Evolutionary conservation across 2,888 invertebrate species (phyloP).

Genomic region (Cheilosia pagana): DNA sequence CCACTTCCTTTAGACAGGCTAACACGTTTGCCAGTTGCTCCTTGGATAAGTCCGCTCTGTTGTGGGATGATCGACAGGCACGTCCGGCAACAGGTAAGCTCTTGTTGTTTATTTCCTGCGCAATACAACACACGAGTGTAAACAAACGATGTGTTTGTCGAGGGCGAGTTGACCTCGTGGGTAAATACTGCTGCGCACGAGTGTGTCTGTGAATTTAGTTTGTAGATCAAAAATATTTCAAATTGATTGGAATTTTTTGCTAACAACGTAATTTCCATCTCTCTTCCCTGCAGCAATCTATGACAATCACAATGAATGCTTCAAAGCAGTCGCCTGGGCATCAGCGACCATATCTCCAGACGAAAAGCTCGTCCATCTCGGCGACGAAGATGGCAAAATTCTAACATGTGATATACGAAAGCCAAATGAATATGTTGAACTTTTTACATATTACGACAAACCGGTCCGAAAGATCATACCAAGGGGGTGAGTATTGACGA

Average conservation of each 20-base stretch:
- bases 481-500: conserved; percentile 53
- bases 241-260: too few relatives aligned
- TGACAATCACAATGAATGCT: conserved; percentile 69
- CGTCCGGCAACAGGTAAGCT: conserved; percentile 78
- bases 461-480: conserved; percentile 67
- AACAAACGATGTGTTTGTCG: not conserved
- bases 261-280: too few relatives aligned
- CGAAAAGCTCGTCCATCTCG: conserved; percentile 65
- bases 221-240: not conserved
- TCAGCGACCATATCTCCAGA: conserved; percentile 67
- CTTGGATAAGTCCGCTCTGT: conserved; percentile 78
- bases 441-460: conserved; percentile 68
- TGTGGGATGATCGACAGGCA: conserved; percentile 79
- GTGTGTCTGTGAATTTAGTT: not conserved
- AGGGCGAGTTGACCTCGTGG: not conserved
- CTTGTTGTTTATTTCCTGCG: conserved; percentile 42
- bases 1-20: conserved; percentile 73
- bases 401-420: conserved; percentile 73
- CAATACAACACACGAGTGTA: conserved; percentile 22
- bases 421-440: conserved; percentile 68
- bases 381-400: conserved; percentile 66
- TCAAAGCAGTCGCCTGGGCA: conserved; percentile 70
- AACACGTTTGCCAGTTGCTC: conserved; percentile 78
- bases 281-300: conserved; percentile 46
- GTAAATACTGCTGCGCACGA: too few relatives aligned